Base-by-base conservation (phyloP, 2,888 invertebrate genomes). In the Orthosia gracilis region DNA sequence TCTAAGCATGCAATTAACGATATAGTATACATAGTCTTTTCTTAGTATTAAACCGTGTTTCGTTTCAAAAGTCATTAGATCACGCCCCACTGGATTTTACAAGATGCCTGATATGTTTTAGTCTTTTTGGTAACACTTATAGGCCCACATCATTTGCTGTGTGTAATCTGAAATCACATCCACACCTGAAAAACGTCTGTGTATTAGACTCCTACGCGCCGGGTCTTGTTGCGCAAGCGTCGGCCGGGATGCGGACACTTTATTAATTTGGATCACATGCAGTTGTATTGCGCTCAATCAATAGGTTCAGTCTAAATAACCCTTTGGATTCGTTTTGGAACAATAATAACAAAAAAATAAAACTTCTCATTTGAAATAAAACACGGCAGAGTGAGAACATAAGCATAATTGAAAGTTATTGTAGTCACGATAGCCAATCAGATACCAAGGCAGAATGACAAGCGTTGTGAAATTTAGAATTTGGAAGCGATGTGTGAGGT, bases 1-100 rank as follows among this genome's bases (percentile, higher is more conserved):
- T 76, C 80, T 84, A 87, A 66, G 86, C 91, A 91, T 92, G 92
- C 91, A 84, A 72, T 76, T 82, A 82, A 72, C 80, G 82, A 78
- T 79, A 86, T 69, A 82, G 78, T 82, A 82, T 82, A 82, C 72
- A 76, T 74, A 74, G 84, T 77, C 61, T 80, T 76, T 45, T 69
- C 76, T 83, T 83, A 76, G 82, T 82, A 68, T 55, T 80, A 71
- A 82, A 83, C 69, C 83, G 85, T 83, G 84, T 83, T 85, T 83
- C 85, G 81, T 83, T 85, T 83, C 83, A 86, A 84, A 79, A 79
- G 71, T 67, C 73, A 82, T 76, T 78, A 69, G 61, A 76, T 75
- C 79, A 79, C 82, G 76, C 75, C 79, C 82, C 71, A 79, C 73
- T 79, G 80, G 63, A 81, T 78, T 52, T 54, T 69, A 79, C 72